Evolutionary conservation across 2,113 vertebrate species (phyloP).

Genomic region (Xenopus tropicalis): DNA sequence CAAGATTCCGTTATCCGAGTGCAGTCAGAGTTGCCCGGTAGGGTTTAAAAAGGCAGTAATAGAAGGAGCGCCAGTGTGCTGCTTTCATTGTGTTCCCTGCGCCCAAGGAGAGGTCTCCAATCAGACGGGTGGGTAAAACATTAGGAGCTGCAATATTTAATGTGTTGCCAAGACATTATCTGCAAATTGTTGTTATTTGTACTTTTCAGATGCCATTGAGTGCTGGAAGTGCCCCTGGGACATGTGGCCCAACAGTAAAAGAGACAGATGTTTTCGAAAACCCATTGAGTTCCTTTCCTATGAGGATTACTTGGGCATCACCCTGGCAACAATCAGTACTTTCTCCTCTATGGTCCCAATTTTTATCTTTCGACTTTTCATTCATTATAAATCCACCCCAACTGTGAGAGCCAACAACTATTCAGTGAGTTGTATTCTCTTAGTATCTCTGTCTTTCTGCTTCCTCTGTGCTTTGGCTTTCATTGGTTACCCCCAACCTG

Average conservation of each 20-base stretch:
- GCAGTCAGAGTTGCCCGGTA: not conserved
- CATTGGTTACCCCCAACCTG: conserved; percentile 26
- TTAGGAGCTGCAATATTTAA: no score
- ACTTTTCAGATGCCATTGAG: conserved; percentile 50
- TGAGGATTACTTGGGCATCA: conserved; percentile 12
- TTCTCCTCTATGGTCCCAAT: conserved; percentile 6
- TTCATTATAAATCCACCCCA: conserved; percentile 17
- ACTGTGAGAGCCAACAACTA: conserved; percentile 31
- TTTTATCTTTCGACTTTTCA: conserved; percentile 11
- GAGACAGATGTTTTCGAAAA: conserved; percentile 22
- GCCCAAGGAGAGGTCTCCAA: conserved; percentile 11
- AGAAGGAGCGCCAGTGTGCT: conserved; percentile 3
- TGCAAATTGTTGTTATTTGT: no score
- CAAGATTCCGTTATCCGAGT: conserved; percentile 1
- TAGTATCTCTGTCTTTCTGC: conserved; percentile 32
- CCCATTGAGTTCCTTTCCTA: conserved; percentile 16
- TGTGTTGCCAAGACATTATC: no score
- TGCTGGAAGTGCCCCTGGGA: conserved; percentile 50
- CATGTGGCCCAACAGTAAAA: conserved; percentile 17
- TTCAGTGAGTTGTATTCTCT: conserved; percentile 28
- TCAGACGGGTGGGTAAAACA: not conserved
- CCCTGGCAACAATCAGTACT: not conserved
- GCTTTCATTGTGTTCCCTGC: conserved; percentile 7
- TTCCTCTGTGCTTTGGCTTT: conserved; percentile 40
- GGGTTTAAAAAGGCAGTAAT: not conserved